These are phyloP conservation scores for Hexactinellida sp. DNA, from an alignment of 37 sponge, comb jelly and placozoan species.

Conservation along the genomic window DNA sequence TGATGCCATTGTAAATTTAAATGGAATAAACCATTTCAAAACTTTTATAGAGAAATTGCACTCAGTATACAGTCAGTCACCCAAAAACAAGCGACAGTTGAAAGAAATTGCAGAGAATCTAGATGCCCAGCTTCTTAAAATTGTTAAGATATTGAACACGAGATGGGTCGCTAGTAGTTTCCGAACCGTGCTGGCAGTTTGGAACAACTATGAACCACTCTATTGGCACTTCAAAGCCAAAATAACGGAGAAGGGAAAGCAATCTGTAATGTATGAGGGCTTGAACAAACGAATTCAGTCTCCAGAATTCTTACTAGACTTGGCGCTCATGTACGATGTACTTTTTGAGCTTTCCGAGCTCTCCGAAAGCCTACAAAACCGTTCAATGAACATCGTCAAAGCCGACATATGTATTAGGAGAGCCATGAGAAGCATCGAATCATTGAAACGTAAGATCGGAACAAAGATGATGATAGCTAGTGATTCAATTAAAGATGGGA, in stretches of 20 bases:
- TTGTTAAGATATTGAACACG: not conserved
- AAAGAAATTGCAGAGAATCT: not conserved
- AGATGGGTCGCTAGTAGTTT: not conserved
- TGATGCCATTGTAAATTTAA: not conserved
- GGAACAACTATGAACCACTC: not conserved
- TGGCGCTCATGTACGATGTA: not conserved
- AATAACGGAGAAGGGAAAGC: not conserved
- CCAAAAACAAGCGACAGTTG: not conserved
- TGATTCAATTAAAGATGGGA: not conserved
- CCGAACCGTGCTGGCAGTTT: not conserved
- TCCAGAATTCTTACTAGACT: not conserved
- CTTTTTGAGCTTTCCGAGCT: not conserved
- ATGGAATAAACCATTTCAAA: not conserved
- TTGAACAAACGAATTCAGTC: not conserved
- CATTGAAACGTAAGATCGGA: not conserved
- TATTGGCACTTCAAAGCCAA: not conserved
- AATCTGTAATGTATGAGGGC: not conserved
- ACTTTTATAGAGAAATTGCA: not conserved
- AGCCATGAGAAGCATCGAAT: not conserved
- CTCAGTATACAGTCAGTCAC: not conserved
- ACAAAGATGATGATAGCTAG: not conserved
- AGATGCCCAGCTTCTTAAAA: not conserved
- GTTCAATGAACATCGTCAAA: not conserved
- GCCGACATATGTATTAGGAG: not conserved
- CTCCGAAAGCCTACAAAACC: not conserved